These are phyloP conservation scores for Trididemnum clinides DNA, from an alignment of 23 tunicate genomes.

Conservation along the genomic window DNA sequence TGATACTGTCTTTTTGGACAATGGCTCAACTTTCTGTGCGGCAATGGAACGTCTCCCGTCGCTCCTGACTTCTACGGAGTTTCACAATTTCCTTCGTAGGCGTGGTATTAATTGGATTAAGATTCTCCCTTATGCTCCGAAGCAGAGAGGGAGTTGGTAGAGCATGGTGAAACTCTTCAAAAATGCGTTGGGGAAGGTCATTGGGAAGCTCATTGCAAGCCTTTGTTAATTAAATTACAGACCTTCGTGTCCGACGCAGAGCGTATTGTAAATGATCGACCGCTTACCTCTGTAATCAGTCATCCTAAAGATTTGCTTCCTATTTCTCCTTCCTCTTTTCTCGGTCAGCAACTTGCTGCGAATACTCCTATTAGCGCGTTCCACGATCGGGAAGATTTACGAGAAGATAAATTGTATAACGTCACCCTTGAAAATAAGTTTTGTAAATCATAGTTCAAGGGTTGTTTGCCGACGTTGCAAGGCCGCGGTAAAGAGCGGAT, in stretches of 20 bases:
- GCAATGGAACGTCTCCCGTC: background rate
- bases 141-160: constrained; percentile 1
- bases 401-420: background rate
- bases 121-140: constrained; percentile 10
- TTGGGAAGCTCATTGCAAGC: background rate
- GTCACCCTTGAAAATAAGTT: no score
- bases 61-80: background rate
- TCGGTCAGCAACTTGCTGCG: background rate
- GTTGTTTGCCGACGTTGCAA: no score
- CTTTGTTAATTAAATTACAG: background rate
- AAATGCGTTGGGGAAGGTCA: background rate
- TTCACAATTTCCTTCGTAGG: background rate
- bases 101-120: background rate
- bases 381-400: background rate
- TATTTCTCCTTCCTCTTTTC: constrained; percentile 10
- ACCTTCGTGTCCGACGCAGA: background rate
- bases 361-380: background rate
- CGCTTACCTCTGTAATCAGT: background rate
- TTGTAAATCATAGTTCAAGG: no score
- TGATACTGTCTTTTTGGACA: background rate
- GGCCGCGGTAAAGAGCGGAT: no score
- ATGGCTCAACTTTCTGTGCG: background rate
- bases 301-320: constrained; percentile 8
- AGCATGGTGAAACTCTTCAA: background rate
- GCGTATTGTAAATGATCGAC: constrained; percentile 30